Percentiles rank a stretch among this genome's conserved stretches.
Conservation (phyloP, 2,113 vertebrate genomes). For the Bubo bubo region DNA sequence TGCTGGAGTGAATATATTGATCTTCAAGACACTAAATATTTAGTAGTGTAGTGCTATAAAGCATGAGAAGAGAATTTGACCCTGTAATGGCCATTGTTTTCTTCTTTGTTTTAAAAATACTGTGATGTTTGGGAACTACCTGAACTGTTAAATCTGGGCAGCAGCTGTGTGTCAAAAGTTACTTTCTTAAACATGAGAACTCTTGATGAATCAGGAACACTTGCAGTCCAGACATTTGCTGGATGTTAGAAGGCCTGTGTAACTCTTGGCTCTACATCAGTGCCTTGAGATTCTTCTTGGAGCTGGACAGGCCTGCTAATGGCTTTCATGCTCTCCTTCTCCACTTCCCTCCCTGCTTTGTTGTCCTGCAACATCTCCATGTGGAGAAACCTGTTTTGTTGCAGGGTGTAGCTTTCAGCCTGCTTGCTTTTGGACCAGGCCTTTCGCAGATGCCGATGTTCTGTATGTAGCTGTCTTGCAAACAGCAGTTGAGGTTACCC, state of each 20-base stretch:
- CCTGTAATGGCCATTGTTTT: neutral
- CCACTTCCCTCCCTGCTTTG: neutral
- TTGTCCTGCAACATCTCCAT: neutral
- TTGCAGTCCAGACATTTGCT: neutral
- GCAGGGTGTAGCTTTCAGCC: neutral
- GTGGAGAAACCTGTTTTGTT: neutral
- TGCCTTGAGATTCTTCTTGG: neutral
- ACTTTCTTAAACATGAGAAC: neutral
- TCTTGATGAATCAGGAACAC: neutral
- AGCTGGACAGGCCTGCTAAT: neutral
- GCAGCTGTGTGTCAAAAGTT: neutral
- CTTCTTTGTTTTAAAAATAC: constrained; percentile 13
- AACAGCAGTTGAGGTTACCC: neutral
- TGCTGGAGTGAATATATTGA: neutral
- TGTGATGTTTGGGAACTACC: neutral
- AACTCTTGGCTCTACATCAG: neutral
- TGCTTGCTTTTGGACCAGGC: neutral
- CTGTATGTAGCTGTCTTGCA: neutral
- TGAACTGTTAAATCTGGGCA: constrained; percentile 14
- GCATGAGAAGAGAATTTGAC: neutral
- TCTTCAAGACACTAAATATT: neutral
- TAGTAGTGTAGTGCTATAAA: neutral
- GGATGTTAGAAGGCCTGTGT: neutral
- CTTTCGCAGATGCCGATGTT: neutral
- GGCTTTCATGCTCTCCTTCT: neutral